These are phyloP conservation scores for Didymodactylos carnosus DNA, from an alignment of 2,888 invertebrate genomes.

Conservation along the genomic window DNA sequence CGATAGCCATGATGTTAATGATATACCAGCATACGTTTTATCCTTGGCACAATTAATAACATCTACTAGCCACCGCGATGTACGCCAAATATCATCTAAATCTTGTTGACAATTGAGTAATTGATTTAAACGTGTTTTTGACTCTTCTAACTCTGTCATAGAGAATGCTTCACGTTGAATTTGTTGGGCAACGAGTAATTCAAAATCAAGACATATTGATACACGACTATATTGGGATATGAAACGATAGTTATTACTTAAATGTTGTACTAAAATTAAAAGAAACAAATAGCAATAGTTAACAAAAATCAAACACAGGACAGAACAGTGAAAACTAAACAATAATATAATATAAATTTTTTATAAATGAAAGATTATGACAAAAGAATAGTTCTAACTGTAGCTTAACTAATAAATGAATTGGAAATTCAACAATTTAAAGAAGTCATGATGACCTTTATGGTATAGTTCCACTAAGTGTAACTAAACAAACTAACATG, in stretches of 20 bases:
- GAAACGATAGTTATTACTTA: constrained; percentile 73
- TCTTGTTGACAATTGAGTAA: constrained; percentile 63
- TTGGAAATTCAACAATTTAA: too few relatives aligned
- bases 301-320: not conserved
- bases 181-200: constrained; percentile 71
- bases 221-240: constrained; percentile 73
- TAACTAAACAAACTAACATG: too few relatives aligned
- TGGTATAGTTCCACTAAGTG: too few relatives aligned
- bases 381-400: too few relatives aligned
- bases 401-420: too few relatives aligned
- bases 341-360: too few relatives aligned
- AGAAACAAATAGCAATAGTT: constrained; percentile 25
- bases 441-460: too few relatives aligned
- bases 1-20: not conserved
- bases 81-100: constrained; percentile 73
- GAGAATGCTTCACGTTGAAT: constrained; percentile 66
- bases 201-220: constrained; percentile 76
- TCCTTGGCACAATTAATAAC: constrained; percentile 80
- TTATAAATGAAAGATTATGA: too few relatives aligned
- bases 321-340: too few relatives aligned
- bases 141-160: constrained; percentile 58
- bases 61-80: constrained; percentile 83
- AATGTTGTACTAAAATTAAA: constrained; percentile 73
- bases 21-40: constrained; percentile 30
- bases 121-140: constrained; percentile 61